Base-by-base conservation (phyloP, 2,888 invertebrate species). In the Actias luna region DNA sequence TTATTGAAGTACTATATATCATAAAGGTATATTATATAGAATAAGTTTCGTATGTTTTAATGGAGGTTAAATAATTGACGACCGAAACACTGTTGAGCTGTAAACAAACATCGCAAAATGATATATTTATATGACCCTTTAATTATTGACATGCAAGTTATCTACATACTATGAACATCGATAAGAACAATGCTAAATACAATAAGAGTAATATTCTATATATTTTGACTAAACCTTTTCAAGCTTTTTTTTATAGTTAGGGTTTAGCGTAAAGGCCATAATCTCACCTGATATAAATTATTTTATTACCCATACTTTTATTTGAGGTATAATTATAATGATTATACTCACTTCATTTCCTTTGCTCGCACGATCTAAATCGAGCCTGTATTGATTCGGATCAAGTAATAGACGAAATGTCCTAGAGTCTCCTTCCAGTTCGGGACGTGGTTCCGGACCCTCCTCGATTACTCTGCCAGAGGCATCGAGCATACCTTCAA, bases 401-500 rank as follows among this genome's bases (percentile, higher is more conserved):
- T 99, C 99, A 33, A 99, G 92, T 94, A 98, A 96, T 2, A 99
- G 97, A 7, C 99, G 94, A 87, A 97, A 99, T 0, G 98, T 99
- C 69, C 99, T 94, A 29, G 96, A 95, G 76, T 99, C 98, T 0
- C 99, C 99, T 0, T 96, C 95, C 33, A 99, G 85, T 67, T 95
- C 94, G 0, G 98, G 99, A 68, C 96, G 94, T 0, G 98, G 98
- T 77, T 98, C 98, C 0, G 98, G 97, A 0, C 98, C 97, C 84
- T 99, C 99, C 84, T 99, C 99, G 63, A 99, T 98, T 4, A 99
- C 97, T 67, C 98, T 93, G 0, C 99, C 99, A 64, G 98, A 97
- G 10, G 96, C 96, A 82, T 99, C 99, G 60, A 99, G 87, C 98
- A 99, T 97, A 1, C 99, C 99, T 85, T 99, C 99, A 35, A 99